Conservation (phyloP, 2,113 vertebrate genomes). For the Tamias sibiricus region DNA sequence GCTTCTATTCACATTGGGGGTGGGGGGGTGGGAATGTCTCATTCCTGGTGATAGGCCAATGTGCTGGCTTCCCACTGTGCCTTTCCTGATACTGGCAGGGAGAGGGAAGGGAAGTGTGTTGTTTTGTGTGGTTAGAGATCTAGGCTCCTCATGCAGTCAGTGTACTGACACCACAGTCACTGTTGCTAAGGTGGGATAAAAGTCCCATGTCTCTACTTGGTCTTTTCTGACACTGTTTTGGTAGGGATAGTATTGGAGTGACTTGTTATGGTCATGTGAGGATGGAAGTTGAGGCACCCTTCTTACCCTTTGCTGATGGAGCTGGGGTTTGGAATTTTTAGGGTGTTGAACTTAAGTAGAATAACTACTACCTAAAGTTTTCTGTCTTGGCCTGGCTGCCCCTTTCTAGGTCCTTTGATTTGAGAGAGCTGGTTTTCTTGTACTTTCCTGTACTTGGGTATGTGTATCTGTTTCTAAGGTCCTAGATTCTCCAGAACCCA, state of each 20-base stretch:
- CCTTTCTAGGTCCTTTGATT: not conserved
- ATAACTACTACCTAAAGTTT: not conserved
- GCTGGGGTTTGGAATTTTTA: not conserved
- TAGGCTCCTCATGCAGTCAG: not conserved
- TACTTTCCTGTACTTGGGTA: not conserved
- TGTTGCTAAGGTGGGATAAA: not conserved
- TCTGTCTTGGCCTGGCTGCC: not conserved
- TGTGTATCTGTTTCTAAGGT: not conserved
- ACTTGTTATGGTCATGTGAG: fast-evolving
- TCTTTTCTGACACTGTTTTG: not conserved
- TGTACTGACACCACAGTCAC: not conserved
- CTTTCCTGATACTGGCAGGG: not conserved
- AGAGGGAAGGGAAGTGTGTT: not conserved
- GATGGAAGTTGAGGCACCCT: too few relatives aligned
- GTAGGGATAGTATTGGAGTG: not conserved
- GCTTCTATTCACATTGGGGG: not conserved
- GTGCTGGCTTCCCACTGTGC: not conserved
- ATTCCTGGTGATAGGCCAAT: not conserved
- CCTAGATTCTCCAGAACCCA: not conserved
- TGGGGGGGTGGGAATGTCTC: not conserved
- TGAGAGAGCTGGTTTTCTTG: not conserved
- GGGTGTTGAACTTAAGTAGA: not conserved
- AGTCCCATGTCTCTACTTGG: too few relatives aligned
- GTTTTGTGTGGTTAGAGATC: not conserved
- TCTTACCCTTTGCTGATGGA: not conserved